These are phyloP conservation scores for Eilema griseolum DNA, from an alignment of 2,888 invertebrate species.

Conservation along the genomic window DNA sequence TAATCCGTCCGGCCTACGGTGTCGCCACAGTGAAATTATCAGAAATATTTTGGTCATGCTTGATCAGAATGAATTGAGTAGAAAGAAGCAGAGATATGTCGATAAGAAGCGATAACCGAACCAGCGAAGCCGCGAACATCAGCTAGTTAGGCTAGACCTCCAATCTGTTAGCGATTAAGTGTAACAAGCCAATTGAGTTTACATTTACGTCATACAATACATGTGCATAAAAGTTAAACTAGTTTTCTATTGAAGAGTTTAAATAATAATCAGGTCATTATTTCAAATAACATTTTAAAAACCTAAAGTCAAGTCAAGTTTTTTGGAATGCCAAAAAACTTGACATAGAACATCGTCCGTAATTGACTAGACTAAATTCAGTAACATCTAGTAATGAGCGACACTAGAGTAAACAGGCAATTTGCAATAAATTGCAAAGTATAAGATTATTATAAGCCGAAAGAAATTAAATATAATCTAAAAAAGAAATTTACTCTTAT, in stretches of 20 bases:
- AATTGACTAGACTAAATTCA: background rate
- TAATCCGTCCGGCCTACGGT: no score
- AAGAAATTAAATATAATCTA: background rate
- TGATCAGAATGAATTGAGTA: no score
- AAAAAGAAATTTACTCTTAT: background rate
- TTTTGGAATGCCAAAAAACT: background rate
- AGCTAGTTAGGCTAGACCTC: slow-evolving; percentile 28
- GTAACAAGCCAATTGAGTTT: slow-evolving; percentile 49
- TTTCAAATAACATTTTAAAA: background rate
- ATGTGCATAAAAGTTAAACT: slow-evolving; percentile 15
- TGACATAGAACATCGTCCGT: background rate
- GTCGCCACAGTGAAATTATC: no score
- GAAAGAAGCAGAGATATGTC: no score
- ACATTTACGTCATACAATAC: slow-evolving; percentile 21
- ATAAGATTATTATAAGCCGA: background rate
- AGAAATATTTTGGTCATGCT: no score
- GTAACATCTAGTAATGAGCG: background rate
- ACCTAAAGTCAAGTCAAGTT: background rate
- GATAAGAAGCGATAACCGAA: no score
- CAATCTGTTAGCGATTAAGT: slow-evolving; percentile 42
- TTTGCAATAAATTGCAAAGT: background rate
- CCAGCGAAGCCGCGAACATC: no score
- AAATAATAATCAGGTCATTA: background rate
- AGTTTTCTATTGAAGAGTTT: background rate
- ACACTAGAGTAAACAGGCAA: background rate